Percentiles rank a stretch among this genome's conserved stretches.
These are phyloP conservation scores for Ceyx margarethae DNA, from an alignment of 2,113 vertebrate genomes.

Conservation along the genomic window DNA sequence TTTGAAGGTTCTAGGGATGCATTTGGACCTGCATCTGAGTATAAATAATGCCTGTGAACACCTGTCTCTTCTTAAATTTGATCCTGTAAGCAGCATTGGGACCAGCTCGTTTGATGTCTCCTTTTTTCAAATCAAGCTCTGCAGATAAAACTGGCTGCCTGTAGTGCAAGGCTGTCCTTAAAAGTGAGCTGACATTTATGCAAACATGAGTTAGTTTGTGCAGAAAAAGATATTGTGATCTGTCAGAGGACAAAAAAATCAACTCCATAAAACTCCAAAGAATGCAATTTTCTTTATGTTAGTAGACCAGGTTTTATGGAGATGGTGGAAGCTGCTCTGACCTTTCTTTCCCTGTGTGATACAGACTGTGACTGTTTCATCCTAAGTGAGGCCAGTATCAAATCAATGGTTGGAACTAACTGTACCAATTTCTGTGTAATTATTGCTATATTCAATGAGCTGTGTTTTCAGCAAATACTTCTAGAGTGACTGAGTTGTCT, in stretches of 20 bases:
- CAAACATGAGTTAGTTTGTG: neutral
- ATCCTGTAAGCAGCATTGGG: neutral
- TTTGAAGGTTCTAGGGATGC: neutral
- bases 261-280: neutral
- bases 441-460: neutral
- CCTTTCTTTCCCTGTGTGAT: slow-evolving; percentile 8
- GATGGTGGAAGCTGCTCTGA: slow-evolving; percentile 21
- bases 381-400: neutral
- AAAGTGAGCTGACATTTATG: slow-evolving; percentile 12
- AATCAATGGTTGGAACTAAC: neutral
- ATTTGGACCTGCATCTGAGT: neutral
- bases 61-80: neutral
- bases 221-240: slow-evolving; percentile 14
- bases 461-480: neutral
- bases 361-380: neutral
- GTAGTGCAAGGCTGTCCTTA: neutral
- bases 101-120: neutral
- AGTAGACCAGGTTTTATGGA: neutral
- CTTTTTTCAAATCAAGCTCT: neutral
- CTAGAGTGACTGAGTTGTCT: neutral
- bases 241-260: neutral
- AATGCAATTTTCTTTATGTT: neutral
- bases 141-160: neutral
- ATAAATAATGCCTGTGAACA: neutral
- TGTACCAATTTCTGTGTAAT: neutral